Percentiles rank a stretch among this genome's conserved stretches.
Conservation (phyloP, 2,113 vertebrate species). For the Mobula hypostoma region DNA sequence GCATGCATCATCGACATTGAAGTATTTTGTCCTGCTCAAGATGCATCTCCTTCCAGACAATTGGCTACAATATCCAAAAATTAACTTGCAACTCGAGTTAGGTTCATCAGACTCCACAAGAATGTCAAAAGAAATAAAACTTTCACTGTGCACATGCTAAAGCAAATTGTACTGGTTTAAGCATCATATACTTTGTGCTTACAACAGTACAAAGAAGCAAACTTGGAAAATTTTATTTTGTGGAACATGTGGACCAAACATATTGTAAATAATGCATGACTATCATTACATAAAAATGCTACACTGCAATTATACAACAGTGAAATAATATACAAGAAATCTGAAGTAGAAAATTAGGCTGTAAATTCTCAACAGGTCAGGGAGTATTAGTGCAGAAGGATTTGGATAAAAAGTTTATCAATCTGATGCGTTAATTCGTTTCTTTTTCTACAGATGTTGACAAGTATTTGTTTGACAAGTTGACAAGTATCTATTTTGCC, state of each 20-base stretch:
- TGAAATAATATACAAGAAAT: too few species aligned
- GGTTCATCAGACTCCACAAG: not conserved
- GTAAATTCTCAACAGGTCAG: too few species aligned
- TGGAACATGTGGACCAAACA: not conserved
- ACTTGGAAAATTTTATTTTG: not conserved
- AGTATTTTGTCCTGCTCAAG: not conserved
- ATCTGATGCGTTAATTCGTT: too few species aligned
- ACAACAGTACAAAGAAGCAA: not conserved
- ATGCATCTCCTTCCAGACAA: not conserved
- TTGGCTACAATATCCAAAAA: not conserved
- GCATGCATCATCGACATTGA: not conserved
- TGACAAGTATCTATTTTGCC: too few species aligned
- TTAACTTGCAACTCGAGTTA: not conserved
- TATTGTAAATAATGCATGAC: too few species aligned
- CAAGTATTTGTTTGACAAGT: too few species aligned
- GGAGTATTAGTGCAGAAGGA: too few species aligned
- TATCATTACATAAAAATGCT: not conserved
- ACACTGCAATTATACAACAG: too few species aligned
- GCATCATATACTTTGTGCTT: not conserved
- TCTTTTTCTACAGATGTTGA: too few species aligned
- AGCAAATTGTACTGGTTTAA: not conserved
- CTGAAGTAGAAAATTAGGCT: too few species aligned
- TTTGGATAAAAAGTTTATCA: too few species aligned
- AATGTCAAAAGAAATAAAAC: not conserved
- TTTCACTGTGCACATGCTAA: not conserved